Evolutionary conservation across 2,113 vertebrate genomes (phyloP), one percentile per base, ranked within the genome.

Genomic region (Saguinus imperator): DNA sequence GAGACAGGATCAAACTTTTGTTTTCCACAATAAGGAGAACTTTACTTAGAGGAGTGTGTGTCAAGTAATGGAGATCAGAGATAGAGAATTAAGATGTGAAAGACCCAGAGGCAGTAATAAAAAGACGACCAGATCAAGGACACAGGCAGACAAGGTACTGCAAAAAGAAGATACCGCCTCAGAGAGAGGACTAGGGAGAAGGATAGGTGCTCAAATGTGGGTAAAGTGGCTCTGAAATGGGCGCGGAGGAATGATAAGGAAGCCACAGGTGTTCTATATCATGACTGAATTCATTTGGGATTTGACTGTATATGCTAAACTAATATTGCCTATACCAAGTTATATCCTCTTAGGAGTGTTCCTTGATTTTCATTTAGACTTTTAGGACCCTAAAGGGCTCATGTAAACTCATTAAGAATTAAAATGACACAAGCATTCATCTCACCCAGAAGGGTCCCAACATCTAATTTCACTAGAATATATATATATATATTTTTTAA

Each of bases 381-480:
- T 87, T 73, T 17, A 83, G 66, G 72, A 77, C 27, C 21, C 80
- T 52, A 79, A 82, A 77, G 40, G 91, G 37, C 35, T 91, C 27
- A 83, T 43, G 66, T 14, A 72, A 93, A 94, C 52, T 94, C 61
- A 79, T 0, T 66, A 94, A 87, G 29, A 88, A 86, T 85, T 73
- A 91, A 68, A 94, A 87, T 68, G 16, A 70, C 18, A 57, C 10
- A 96, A 91, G 37, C 68, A 84, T 87, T 95, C 13, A 35, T 58
- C 50, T 93, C 48, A 88, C 45, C 52, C n/a, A 81, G 35, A 86
- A 72, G 61, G 11, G 18, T 70, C 23, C 4, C 76, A 90, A 57
- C 29, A 70, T 87, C 92, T 89, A 94, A 57, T 75, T 97, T 95
- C 64, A 91, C 61, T 93, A 75, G 14, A 85, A 55, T 88, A 70